Percentiles rank a stretch among this genome's conserved stretches.
phyloP scores from a whole-genome alignment of 1,140 invertebrate species.

The Zelostemma sp. region DNA sequence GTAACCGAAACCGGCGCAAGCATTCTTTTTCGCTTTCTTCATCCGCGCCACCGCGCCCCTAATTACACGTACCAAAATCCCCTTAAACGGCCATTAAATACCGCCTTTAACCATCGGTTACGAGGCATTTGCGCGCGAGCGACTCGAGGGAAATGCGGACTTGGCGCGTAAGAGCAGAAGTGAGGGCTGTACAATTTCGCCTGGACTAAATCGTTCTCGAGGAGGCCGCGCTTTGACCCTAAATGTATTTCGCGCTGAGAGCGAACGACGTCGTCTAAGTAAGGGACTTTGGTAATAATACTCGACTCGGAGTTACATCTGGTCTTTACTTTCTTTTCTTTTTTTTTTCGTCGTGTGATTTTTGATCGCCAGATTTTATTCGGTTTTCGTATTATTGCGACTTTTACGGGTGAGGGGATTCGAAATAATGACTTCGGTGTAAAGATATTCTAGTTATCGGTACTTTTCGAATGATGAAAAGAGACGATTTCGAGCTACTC shows the following conservation, averaged over 20 bases:
- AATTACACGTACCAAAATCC: slow-evolving; percentile 54
- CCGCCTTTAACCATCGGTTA: slow-evolving; percentile 39
- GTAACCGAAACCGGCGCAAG: slow-evolving; percentile 55
- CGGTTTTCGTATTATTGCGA: background rate
- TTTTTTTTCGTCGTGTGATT: no score
- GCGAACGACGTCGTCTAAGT: slow-evolving; percentile 23
- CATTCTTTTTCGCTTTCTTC: slow-evolving; percentile 16
- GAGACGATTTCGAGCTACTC: slow-evolving; percentile 48
- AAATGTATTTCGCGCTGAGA: slow-evolving; percentile 40
- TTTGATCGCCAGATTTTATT: background rate
- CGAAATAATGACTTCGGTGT: background rate
- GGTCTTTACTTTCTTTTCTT: no score
- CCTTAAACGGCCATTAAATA: slow-evolving; percentile 56
- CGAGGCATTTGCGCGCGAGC: slow-evolving; percentile 37
- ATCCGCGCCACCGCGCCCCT: slow-evolving; percentile 27
- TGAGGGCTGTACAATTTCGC: slow-evolving; percentile 35
- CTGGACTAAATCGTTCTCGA: slow-evolving; percentile 41
- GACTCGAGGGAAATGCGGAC: slow-evolving; percentile 49
- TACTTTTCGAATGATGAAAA: slow-evolving; percentile 32
- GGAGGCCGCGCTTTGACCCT: slow-evolving; percentile 40
- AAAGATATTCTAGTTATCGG: background rate
- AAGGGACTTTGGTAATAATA: slow-evolving; percentile 39
- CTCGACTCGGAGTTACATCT: slow-evolving; percentile 8
- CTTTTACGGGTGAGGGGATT: background rate
- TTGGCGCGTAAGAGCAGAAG: slow-evolving; percentile 30